phyloP scores from a whole-genome alignment of 2,113 vertebrate species.

The Neodontobutis hainanensis region DNA sequence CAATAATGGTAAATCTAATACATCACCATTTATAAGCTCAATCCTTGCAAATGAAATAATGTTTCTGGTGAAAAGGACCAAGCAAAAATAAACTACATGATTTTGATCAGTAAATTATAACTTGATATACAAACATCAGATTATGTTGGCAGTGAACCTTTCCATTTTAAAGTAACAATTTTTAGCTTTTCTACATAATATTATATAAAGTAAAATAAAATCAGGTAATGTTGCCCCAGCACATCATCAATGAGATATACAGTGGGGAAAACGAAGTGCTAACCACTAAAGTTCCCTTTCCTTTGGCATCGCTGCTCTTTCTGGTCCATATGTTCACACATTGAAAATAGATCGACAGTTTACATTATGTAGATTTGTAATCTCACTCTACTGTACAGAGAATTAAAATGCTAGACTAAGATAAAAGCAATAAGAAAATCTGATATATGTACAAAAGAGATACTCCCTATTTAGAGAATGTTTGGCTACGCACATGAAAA shows the following conservation, averaged over 20 bases:
- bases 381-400: slow-evolving; percentile 66
- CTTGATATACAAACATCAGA: slow-evolving; percentile 70
- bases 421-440: slow-evolving; percentile 39
- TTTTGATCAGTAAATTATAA: slow-evolving; percentile 62
- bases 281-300: slow-evolving; percentile 67
- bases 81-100: slow-evolving; percentile 59
- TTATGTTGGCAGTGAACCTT: slow-evolving; percentile 71
- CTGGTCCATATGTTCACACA: slow-evolving; percentile 54
- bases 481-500: slow-evolving; percentile 69
- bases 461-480: slow-evolving; percentile 50
- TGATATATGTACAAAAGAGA: slow-evolving; percentile 47
- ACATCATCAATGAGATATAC: slow-evolving; percentile 41
- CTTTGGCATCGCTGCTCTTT: slow-evolving; percentile 72
- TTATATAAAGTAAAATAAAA: slow-evolving; percentile 67
- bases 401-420: slow-evolving; percentile 40
- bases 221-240: slow-evolving; percentile 56
- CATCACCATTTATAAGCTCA: slow-evolving; percentile 64
- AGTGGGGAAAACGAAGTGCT: slow-evolving; percentile 62
- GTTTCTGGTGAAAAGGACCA: slow-evolving; percentile 61
- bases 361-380: slow-evolving; percentile 49
- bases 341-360: slow-evolving; percentile 54
- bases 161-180: slow-evolving; percentile 47
- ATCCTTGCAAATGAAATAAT: slow-evolving; percentile 54
- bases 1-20: slow-evolving; percentile 69
- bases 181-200: slow-evolving; percentile 47